A percentile compares a stretch with the other conserved stretches of the same genome.
Conservation (phyloP, 2,888 invertebrate species). For the Drosophila engyochracea region DNA sequence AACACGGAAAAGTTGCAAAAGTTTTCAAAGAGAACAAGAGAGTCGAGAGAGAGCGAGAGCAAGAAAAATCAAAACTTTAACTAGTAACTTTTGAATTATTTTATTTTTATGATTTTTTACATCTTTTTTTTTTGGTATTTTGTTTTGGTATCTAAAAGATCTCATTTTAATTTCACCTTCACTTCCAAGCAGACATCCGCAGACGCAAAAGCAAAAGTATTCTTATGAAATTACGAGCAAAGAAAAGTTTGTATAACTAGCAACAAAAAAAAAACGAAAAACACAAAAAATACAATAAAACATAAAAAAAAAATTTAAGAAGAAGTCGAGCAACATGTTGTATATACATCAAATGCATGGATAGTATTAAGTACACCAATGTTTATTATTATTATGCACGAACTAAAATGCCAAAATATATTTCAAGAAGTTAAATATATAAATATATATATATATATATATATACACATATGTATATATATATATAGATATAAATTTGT, state of each 20-base stretch:
- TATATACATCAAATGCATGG: conserved; percentile 41
- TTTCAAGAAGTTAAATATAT: conserved; percentile 17
- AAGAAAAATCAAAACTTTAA: conserved; percentile 12
- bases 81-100: conserved; percentile 18
- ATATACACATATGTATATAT: neutral
- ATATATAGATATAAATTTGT: neutral
- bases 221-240: conserved; percentile 72
- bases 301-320: neutral
- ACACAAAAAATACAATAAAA: conserved; percentile 6
- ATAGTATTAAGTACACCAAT: conserved; percentile 65
- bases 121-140: conserved; percentile 14
- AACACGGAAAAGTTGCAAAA: neutral
- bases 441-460: neutral
- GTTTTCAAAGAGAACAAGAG: neutral
- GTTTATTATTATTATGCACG: conserved; percentile 68
- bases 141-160: conserved; percentile 66
- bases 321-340: conserved; percentile 27
- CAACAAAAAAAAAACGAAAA: conserved; percentile 15
- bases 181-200: conserved; percentile 71
- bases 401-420: conserved; percentile 75
- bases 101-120: conserved; percentile 16
- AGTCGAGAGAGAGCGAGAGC: neutral
- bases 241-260: conserved; percentile 63
- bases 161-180: conserved; percentile 67
- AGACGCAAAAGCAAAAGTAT: conserved; percentile 76